Evolutionary conservation across 2,113 vertebrate genomes (phyloP), one percentile per base, ranked within the genome.

Genomic region (Dasyornis broadbenti): DNA sequence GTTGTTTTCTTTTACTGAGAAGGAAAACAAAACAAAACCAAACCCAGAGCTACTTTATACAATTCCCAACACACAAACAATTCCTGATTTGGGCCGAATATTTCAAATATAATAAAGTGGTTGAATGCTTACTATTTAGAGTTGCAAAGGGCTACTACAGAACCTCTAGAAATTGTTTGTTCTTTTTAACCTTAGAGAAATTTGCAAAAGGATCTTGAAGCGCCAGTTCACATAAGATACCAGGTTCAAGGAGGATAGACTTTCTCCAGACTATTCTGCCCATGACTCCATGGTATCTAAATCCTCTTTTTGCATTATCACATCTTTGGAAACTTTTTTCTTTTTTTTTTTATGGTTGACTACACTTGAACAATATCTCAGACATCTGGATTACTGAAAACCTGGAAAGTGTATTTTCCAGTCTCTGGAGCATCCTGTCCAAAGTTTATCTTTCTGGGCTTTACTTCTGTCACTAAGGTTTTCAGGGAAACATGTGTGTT

Each of bases 211-310:
- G 1, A 44, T 66, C 49, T 50, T 63, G 19, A 82, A 81, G 16
- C 27, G 27, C 7, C 24, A 31, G 7, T 56, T 89, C 30, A 54
- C 3, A 2, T 52, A 59, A 64, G 6, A 39, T 16, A 59, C 22
- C 2, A 70, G 4, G 6, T n/a, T 49, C 4, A 54, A 45, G 27
- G 21, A 66, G 3, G 7, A 47, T 44, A 0, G 1, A 57, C 11
- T 53, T 83, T 77, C 37, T 61, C 11, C 19, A 60, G 15, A n/a
- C 27, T 60, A 14, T 59, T 59, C 27, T 66, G 24, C 10, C 21
- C 1, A 11, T 57, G 10, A 28, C 21, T 59, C 11, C 27, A 19
- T 61, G 15, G 28, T 37, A 44, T 14, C 8, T 18, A 66, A 63
- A 26, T 39, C 4, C 2, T 20, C 26, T 52, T 80, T 64, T 59